These are phyloP conservation scores for Thaumatotibia leucotreta DNA, from an alignment of 1,140 invertebrate genomes.

Conservation along the genomic window DNA sequence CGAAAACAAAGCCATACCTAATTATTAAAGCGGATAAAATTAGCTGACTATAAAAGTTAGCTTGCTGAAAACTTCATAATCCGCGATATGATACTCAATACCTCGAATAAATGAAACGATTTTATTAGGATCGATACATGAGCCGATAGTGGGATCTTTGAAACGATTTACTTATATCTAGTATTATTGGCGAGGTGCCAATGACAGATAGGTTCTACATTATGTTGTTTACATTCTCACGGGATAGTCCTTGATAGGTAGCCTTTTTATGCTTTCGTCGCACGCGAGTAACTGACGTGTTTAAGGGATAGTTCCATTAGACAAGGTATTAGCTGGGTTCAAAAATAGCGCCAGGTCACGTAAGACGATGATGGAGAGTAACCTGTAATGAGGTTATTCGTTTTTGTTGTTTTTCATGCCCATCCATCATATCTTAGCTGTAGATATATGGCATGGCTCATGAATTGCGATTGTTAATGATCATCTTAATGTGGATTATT, in stretches of 20 bases:
- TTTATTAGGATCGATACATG: too few species aligned
- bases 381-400: not conserved
- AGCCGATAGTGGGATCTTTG: too few species aligned
- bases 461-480: not conserved
- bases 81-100: too few species aligned
- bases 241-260: not conserved
- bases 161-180: too few species aligned
- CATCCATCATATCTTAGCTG: not conserved
- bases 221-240: not conserved
- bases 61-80: not conserved
- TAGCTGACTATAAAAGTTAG: not conserved
- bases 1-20: not conserved
- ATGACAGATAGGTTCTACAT: not conserved
- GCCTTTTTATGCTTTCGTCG: not conserved
- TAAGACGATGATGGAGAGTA: not conserved
- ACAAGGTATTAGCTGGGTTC: not conserved
- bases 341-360: constrained; percentile 1
- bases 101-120: too few species aligned
- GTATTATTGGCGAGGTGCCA: not conserved
- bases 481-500: not conserved
- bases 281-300: constrained; percentile 6
- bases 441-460: not conserved
- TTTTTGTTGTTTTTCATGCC: not conserved
- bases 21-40: not conserved
- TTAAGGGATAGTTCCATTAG: not conserved